Percentiles rank a stretch among this genome's conserved stretches.
These are phyloP conservation scores for Eumaeus atala DNA, from an alignment of 1,140 invertebrate genomes.

Conservation along the genomic window DNA sequence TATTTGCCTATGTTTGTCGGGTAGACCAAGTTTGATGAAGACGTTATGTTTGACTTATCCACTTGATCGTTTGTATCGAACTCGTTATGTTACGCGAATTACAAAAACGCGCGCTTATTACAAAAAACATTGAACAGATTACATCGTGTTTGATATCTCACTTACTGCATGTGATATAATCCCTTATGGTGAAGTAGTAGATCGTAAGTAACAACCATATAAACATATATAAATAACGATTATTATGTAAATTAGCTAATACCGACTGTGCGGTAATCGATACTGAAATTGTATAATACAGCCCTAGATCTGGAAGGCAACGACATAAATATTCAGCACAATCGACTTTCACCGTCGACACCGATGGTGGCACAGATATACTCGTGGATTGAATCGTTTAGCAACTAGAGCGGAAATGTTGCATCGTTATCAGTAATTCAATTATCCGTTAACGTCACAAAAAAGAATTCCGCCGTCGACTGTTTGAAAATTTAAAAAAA, in stretches of 20 bases:
- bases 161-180: too few relatives aligned
- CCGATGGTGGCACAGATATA: conserved; percentile 25
- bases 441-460: conserved; percentile 23
- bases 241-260: conserved; percentile 19
- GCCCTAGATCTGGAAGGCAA: conserved; percentile 26
- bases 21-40: too few relatives aligned
- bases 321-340: conserved; percentile 37
- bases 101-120: too few relatives aligned
- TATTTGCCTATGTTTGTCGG: too few relatives aligned
- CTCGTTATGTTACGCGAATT: too few relatives aligned
- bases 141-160: too few relatives aligned
- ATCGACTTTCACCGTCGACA: conserved; percentile 40
- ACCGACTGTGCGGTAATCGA: conserved; percentile 12
- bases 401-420: conserved; percentile 40
- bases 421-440: conserved; percentile 28
- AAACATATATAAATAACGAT: neutral
- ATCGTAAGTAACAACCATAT: too few relatives aligned
- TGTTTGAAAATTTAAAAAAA: neutral
- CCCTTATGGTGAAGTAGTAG: too few relatives aligned
- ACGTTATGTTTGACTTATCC: too few relatives aligned
- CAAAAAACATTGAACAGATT: too few relatives aligned
- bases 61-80: too few relatives aligned
- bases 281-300: conserved; percentile 21
- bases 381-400: conserved; percentile 40
- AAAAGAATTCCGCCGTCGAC: neutral